phyloP scores from a whole-genome alignment of 2,888 invertebrate species.

The Stenolophus ochropezus region DNA sequence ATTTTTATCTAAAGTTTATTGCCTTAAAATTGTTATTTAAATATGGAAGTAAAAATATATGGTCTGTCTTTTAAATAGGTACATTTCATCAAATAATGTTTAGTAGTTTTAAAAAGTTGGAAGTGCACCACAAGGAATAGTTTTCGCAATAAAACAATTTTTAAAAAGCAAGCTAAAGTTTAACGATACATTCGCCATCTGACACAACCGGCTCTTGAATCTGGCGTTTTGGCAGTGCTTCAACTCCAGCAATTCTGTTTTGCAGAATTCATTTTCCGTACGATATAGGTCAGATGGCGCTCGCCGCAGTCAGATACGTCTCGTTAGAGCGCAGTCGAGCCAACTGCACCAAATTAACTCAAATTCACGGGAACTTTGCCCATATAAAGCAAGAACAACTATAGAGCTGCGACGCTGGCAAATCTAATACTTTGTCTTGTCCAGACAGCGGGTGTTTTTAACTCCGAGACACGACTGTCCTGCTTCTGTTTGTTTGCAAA shows the following conservation, averaged over 20 bases:
- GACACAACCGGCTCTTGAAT: neutral
- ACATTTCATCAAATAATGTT: too few relatives aligned
- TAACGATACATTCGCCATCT: neutral
- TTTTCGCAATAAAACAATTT: too few relatives aligned
- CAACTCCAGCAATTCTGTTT: conserved; percentile 28
- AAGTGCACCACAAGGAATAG: too few relatives aligned
- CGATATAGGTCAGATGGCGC: conserved; percentile 34
- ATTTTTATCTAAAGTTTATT: too few relatives aligned
- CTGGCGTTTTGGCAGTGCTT: conserved; percentile 15
- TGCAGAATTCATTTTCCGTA: conserved; percentile 35
- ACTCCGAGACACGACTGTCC: neutral
- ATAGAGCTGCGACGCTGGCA: conserved; percentile 8
- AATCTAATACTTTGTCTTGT: conserved; percentile 43
- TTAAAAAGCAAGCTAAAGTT: too few relatives aligned
- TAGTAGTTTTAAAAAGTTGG: too few relatives aligned
- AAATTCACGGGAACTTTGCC: conserved; percentile 45
- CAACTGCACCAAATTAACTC: conserved; percentile 48
- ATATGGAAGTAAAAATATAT: too few relatives aligned
- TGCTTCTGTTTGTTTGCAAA: neutral
- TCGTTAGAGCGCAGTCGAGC: conserved; percentile 39
- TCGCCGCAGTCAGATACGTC: conserved; percentile 19
- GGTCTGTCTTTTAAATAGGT: too few relatives aligned
- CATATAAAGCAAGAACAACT: conserved; percentile 33
- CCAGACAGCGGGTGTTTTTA: conserved; percentile 2
- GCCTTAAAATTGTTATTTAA: too few relatives aligned